Base-by-base conservation (phyloP, 2,888 invertebrate genomes). In the Mimas tiliae region DNA sequence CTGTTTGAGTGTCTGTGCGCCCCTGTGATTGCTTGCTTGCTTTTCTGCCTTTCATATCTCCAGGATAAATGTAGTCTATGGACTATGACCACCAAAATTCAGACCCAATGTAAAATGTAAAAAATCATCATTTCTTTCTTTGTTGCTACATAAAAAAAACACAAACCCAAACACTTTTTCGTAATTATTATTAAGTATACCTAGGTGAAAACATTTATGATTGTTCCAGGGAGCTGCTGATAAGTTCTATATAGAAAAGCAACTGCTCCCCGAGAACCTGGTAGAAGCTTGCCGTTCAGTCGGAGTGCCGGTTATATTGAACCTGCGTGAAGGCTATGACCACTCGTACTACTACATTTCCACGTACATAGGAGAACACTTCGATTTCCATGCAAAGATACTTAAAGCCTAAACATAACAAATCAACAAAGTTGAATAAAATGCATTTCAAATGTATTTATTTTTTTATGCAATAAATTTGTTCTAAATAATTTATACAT, bases 281-380 rank as follows among this genome's bases (percentile, higher is more conserved):
- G 93, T 97, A 8, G 90, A 94, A 67, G 96, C 97, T 2, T 96
- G 96, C 78, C 95, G 95, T 58, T 94, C 95, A 68, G 95, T 94
- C 16, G 95, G 96, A 65, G 92, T 98, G 19, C 95, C 96, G 14
- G 94, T 96, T 0, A 95, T 96, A 65, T 91, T 96, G 16, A 96
- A 97, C 74, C 92, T 96, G 80, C 94, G 97, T 11, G 96, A 97
- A 72, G 98, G 97, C 16, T 99, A 99, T 83, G 98, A 99, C 86
- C 99, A 99, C 90, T 96, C 98, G 62, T 99, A 99, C 83, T 99
- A 95, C 83, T 99, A 98, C 83, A 97, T 99, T 72, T 94, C 98
- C 0, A 95, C 98, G 0, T 99, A 98, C 87, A 96, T 99, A 65
- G 97, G 96, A 52, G 98, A 99, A 83, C 99, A 99, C 84, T 95